Conservation (phyloP, 2,888 invertebrate genomes). For the Nymphalis urticae region DNA sequence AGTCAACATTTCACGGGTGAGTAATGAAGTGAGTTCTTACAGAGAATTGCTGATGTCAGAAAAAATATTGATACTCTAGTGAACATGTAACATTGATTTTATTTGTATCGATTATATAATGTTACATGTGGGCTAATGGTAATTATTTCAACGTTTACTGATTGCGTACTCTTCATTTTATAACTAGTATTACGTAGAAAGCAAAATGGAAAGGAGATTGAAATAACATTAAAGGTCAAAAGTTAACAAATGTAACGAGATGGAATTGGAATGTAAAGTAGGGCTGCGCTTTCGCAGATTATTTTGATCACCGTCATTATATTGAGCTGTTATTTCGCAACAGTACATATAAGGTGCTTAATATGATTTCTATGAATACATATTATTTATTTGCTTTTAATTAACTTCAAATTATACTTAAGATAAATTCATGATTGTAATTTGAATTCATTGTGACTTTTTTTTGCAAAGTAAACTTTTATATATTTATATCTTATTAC, state of each 20-base stretch:
- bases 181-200: conserved; percentile 22
- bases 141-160: background rate
- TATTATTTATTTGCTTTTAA: background rate
- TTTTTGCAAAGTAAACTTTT: no score
- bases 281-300: conserved; percentile 24
- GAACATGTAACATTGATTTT: background rate
- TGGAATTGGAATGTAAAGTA: conserved; percentile 17
- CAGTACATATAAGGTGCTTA: no score
- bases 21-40: no score
- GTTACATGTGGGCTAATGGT: background rate
- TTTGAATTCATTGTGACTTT: no score
- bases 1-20: no score
- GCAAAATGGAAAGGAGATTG: conserved; percentile 26
- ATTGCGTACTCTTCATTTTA: background rate
- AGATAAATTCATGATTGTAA: no score
- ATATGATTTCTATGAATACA: background rate
- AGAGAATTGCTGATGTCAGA: background rate
- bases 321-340: background rate
- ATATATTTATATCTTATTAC: no score
- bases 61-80: background rate
- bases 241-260: conserved; percentile 28
- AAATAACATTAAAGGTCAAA: conserved; percentile 28
- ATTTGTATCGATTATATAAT: background rate
- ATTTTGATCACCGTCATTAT: background rate
- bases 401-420: background rate